Evolutionary conservation across 2,797 vertebrate species (phyloP).

Genomic region (Anableps anableps): DNA sequence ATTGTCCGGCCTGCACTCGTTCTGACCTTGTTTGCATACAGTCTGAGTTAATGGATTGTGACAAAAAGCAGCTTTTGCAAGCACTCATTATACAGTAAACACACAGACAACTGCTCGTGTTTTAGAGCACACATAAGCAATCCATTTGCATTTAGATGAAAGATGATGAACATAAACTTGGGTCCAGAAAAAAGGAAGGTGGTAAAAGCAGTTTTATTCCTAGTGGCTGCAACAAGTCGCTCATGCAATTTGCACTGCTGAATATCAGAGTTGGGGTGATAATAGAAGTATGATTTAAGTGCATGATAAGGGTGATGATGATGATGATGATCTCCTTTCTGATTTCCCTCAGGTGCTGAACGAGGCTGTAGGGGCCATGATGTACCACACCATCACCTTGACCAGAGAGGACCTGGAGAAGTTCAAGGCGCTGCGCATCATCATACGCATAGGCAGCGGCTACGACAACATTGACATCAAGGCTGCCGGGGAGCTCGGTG

Average conservation of each 20-base stretch:
- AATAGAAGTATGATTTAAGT: constrained; percentile 24
- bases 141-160: constrained; percentile 77
- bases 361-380: constrained; percentile 95
- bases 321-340: constrained; percentile 11
- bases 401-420: constrained; percentile 98
- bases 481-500: constrained; percentile 95
- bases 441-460: constrained; percentile 96
- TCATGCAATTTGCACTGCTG: constrained; percentile 7
- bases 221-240: constrained; percentile 19
- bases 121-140: constrained; percentile 63
- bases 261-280: constrained; percentile 10
- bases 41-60: constrained; percentile 59
- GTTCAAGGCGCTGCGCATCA: constrained; percentile 96
- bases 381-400: constrained; percentile 99
- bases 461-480: constrained; percentile 99
- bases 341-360: constrained; percentile 88
- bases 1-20: constrained; percentile 47
- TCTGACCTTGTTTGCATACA: constrained; percentile 62
- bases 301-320: constrained; percentile 26
- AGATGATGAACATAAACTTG: constrained; percentile 49
- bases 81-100: constrained; percentile 58
- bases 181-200: constrained; percentile 22
- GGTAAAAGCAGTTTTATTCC: constrained; percentile 16
- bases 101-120: constrained; percentile 52
- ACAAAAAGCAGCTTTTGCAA: constrained; percentile 63